Evolutionary conservation across 1,140 invertebrate species (phyloP).

Genomic region (Hormaphis cornu): DNA sequence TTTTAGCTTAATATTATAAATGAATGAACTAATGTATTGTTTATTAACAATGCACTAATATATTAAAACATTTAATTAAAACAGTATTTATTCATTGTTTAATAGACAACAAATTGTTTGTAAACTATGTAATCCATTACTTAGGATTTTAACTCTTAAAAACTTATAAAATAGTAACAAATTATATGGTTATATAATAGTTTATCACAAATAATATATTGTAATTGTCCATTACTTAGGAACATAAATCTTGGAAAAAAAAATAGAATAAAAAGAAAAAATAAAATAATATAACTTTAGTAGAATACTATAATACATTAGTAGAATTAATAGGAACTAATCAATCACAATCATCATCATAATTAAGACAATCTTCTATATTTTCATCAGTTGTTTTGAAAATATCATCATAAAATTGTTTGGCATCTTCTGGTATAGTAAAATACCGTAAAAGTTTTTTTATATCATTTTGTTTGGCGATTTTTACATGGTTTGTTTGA

Average conservation of each 20-base stretch:
- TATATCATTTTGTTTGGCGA: constrained; percentile 3
- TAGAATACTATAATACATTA: too few relatives aligned
- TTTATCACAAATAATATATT: neutral
- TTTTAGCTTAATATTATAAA: too few relatives aligned
- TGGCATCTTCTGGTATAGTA: neutral
- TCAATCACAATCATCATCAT: neutral
- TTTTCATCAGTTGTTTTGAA: neutral
- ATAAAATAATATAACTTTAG: too few relatives aligned
- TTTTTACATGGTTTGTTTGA: neutral
- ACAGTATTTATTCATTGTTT: neutral
- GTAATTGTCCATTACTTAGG: neutral
- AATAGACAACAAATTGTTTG: neutral
- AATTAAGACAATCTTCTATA: neutral
- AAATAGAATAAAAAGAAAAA: neutral
- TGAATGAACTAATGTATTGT: neutral
- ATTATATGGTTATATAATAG: neutral
- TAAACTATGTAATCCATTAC: neutral
- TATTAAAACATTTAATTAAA: neutral
- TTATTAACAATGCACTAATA: neutral
- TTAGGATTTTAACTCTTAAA: neutral
- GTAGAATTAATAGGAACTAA: too few relatives aligned
- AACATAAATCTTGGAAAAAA: neutral
- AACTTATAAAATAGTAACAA: neutral
- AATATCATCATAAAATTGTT: neutral
- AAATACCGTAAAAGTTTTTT: neutral